Evolutionary conservation across 2,797 vertebrate species (phyloP).

Genomic region (Todus mexicanus): DNA sequence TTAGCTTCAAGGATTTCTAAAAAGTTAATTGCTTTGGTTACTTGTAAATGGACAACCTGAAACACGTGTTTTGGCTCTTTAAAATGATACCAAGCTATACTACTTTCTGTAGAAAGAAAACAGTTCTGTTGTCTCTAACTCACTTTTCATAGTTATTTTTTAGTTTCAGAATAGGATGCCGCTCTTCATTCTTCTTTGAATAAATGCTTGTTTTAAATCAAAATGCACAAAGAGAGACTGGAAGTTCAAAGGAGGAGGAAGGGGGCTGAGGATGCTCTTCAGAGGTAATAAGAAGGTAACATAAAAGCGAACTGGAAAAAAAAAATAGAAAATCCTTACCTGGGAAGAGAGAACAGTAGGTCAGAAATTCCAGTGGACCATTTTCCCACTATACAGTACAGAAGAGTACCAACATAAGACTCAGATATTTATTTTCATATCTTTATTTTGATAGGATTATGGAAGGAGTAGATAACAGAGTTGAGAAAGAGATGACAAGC

Average conservation of each 20-base stretch:
- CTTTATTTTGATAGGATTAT: neutral
- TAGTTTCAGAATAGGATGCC: neutral
- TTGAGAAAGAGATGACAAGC: neutral
- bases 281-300: neutral
- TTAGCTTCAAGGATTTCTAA: neutral
- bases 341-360: neutral
- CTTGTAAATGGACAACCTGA: neutral
- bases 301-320: neutral
- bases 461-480: neutral
- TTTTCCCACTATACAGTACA: neutral
- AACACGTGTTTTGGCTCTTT: neutral
- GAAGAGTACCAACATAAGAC: neutral
- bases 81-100: neutral
- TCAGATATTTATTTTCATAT: neutral
- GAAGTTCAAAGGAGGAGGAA: neutral
- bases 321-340: neutral
- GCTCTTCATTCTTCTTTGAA: neutral
- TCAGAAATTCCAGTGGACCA: neutral
- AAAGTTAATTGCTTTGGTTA: neutral
- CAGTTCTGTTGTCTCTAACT: neutral
- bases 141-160: neutral
- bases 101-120: neutral
- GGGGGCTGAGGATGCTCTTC: neutral
- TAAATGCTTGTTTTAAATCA: neutral
- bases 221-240: neutral